Conservation (phyloP, 2,888 invertebrate species). For the Helicoverpa assulta region DNA sequence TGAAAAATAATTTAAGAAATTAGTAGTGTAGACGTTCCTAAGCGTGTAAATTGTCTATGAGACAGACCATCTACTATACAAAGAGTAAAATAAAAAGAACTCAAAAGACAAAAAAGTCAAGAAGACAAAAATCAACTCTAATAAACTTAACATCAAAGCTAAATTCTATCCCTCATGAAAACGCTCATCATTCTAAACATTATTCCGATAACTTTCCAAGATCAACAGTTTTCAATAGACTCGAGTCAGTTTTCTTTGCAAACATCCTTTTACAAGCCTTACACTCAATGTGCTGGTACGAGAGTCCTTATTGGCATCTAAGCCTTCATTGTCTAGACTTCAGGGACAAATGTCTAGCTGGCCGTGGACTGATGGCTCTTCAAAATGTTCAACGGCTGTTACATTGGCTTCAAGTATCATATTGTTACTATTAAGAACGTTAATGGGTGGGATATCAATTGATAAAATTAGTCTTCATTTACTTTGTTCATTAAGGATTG, state of each 20-base stretch:
- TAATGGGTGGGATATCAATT: background rate
- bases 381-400: conserved; percentile 40
- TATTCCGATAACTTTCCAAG: conserved; percentile 27
- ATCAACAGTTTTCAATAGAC: conserved; percentile 27
- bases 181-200: conserved; percentile 16
- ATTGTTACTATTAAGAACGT: conserved; percentile 4
- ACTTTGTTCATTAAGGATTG: too few relatives aligned
- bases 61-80: too few relatives aligned
- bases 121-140: too few relatives aligned
- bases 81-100: too few relatives aligned
- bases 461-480: background rate
- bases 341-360: conserved; percentile 66
- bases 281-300: conserved; percentile 28
- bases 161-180: background rate
- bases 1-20: too few relatives aligned
- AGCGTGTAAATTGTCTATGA: too few relatives aligned
- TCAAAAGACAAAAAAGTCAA: too few relatives aligned
- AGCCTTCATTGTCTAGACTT: conserved; percentile 71
- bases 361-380: conserved; percentile 44
- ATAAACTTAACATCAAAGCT: background rate
- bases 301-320: conserved; percentile 63
- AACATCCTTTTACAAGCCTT: conserved; percentile 36
- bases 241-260: conserved; percentile 52
- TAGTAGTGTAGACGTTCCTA: too few relatives aligned
- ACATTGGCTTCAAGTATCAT: conserved; percentile 24